These are phyloP conservation scores for Leiothrix lutea DNA, from an alignment of 2,113 vertebrate genomes.

Conservation along the genomic window DNA sequence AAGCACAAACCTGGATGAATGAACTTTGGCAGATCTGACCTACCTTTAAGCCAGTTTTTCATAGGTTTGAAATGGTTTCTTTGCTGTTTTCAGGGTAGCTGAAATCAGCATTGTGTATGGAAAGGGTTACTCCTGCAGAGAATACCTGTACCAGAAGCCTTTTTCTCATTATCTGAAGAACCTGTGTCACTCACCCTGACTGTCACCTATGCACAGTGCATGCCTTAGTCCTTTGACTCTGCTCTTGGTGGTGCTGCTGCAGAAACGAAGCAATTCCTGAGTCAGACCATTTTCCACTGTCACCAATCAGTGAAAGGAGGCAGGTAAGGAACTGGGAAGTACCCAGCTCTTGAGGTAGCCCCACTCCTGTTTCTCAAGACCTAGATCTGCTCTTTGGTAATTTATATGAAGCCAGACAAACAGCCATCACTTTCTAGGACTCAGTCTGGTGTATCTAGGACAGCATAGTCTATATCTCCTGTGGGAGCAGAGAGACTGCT, in stretches of 20 bases:
- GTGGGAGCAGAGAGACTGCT: not conserved
- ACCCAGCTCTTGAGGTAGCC: not conserved
- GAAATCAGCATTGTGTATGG: not conserved
- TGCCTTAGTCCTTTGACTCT: not conserved
- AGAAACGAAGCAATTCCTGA: rapidly evolving
- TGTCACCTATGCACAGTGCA: no score
- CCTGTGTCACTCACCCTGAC: not conserved
- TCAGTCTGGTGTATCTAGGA: not conserved
- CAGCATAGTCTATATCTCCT: not conserved
- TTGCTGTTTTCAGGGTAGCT: not conserved
- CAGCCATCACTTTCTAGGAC: not conserved
- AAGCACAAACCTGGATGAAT: not conserved
- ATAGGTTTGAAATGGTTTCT: not conserved
- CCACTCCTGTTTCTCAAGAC: not conserved
- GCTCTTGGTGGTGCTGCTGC: not conserved
- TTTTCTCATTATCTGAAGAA: not conserved
- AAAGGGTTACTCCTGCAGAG: not conserved
- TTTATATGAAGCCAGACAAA: not conserved
- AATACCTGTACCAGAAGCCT: not conserved
- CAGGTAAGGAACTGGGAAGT: not conserved
- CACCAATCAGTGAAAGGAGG: not conserved
- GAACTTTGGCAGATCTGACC: not conserved
- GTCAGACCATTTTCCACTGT: not conserved
- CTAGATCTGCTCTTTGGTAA: not conserved
- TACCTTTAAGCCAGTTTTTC: not conserved